Evolutionary conservation across 2,888 invertebrate genomes (phyloP), one percentile per base, ranked within the genome.

Genomic region (Drosophila aldrichi): DNA sequence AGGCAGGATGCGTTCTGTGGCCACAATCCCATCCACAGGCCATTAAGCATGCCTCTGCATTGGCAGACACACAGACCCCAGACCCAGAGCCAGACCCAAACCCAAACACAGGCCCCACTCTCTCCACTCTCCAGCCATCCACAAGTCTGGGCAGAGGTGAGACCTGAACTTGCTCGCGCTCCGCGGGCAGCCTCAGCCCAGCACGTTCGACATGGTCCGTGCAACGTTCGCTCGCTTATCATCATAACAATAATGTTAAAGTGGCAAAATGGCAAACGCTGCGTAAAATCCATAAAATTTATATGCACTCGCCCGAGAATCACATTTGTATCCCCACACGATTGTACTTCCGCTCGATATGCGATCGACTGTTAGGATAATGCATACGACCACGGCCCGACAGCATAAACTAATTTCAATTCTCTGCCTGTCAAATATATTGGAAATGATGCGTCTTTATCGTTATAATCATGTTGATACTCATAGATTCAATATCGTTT

Each of bases 231-330:
- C 78, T 78, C 90, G 87, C 90, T 90, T 90, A 90, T 91, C 90
- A 91, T 90, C 90, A 90, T 91, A 91, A 91, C 90, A 91, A 91
- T 91, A 91, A 91, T 90, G 91, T 90, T 90, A 88, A 91, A 90
- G 91, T 91, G 91, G 89, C 91, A 91, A 91, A 91, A 90, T 91
- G 91, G 90, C 89, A 89, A 90, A 91, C 89, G 82, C 89, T 83
- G 71, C 74, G 80, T 77, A 81, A 88, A 91, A 88, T 82, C 81
- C 83, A 90, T 89, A 84, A 84, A 91, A 90, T 88, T 90, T 90
- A 89, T 88, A 79, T 81, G 67, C 83, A 55, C 61, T 62, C 68
- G 67, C 36, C 34, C n/a, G 51, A 81, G 58, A 59, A 70, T 73
- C 82, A 70, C 76, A 84, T 81, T 84, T 79, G 77, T 77, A 74